Conservation (phyloP, 2,113 vertebrate species). For the Cololabis saira region DNA sequence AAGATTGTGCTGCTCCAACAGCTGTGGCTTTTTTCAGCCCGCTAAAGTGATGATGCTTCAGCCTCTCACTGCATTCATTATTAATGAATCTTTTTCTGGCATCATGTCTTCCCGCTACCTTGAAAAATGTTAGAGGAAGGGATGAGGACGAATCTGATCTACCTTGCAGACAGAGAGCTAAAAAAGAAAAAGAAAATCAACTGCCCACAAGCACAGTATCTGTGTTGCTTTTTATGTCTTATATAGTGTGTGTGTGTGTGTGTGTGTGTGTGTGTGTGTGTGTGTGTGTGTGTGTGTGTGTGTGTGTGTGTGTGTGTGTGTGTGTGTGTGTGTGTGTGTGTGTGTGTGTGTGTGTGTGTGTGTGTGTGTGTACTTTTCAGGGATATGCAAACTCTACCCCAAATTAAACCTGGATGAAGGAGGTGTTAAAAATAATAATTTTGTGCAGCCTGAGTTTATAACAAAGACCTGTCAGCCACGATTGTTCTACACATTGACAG, state of each 20-base stretch:
- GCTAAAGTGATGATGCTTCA: conserved; percentile 65
- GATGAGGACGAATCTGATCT: conserved; percentile 50
- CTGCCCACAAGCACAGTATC: not conserved
- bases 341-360: no score
- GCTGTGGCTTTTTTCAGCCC: conserved; percentile 33
- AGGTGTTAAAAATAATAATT: no score
- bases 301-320: no score
- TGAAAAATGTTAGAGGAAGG: conserved; percentile 54
- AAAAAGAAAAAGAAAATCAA: not conserved
- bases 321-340: no score
- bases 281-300: no score
- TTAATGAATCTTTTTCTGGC: conserved; percentile 76
- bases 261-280: no score
- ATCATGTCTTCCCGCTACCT: conserved; percentile 55
- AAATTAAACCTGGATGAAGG: no score
- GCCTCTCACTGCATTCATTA: conserved; percentile 75
- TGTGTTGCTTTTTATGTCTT: not conserved
- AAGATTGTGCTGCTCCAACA: conserved; percentile 34
- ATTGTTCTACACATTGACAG: not conserved
- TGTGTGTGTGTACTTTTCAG: no score
- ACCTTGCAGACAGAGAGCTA: conserved; percentile 20
- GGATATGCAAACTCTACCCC: no score
- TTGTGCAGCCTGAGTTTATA: not conserved
- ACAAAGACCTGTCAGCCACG: not conserved
- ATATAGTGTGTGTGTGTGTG: no score